phyloP scores from a whole-genome alignment of 2,113 vertebrate species.

The Trogon melanurus region DNA sequence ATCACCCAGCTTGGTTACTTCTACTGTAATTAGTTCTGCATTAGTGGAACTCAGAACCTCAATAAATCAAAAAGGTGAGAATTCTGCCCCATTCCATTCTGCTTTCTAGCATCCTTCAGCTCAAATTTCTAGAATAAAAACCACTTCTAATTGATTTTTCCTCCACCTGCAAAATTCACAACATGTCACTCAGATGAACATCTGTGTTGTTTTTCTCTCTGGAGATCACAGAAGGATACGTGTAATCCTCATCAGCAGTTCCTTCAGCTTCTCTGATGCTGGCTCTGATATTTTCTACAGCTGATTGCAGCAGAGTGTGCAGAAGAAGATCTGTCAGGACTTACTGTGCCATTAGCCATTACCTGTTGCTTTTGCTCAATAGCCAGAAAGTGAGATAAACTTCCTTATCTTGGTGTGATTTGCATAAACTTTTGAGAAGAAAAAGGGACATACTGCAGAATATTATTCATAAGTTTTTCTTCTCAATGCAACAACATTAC shows the following conservation, averaged over 20 bases:
- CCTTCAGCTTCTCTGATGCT: background rate
- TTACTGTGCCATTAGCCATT: rapidly evolving
- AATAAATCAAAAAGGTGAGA: slow-evolving; percentile 28
- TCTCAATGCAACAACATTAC: background rate
- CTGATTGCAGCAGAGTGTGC: background rate
- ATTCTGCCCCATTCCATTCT: background rate
- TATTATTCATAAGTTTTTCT: background rate
- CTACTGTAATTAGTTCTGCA: slow-evolving; percentile 29
- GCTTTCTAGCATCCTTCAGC: background rate
- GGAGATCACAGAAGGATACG: background rate
- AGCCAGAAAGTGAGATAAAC: background rate
- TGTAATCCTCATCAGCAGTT: background rate
- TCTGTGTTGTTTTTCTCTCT: slow-evolving; percentile 15
- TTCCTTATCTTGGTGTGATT: background rate
- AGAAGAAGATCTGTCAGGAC: background rate
- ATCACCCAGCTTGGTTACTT: background rate
- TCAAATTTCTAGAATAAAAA: background rate
- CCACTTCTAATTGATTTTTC: slow-evolving; percentile 16
- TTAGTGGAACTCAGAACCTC: background rate
- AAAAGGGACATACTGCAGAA: background rate
- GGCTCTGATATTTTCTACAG: background rate
- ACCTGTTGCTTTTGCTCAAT: background rate
- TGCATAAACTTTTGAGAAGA: background rate
- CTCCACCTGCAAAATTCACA: slow-evolving; percentile 7
- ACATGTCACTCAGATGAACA: background rate